Conservation (phyloP, 2,888 invertebrate genomes). For the Drosophila tripunctata region DNA sequence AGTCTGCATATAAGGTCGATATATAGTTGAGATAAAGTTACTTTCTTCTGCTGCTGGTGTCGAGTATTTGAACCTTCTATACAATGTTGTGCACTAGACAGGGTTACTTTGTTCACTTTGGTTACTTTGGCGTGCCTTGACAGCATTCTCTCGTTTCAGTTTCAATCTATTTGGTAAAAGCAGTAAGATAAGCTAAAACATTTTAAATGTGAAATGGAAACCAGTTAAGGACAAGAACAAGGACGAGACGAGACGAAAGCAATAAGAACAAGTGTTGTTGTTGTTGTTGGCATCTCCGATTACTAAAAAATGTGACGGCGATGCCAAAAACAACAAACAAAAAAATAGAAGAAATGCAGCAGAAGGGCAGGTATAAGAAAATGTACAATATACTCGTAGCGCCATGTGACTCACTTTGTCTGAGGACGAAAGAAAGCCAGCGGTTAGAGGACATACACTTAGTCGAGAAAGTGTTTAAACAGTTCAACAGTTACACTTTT, state of each 20-base stretch:
- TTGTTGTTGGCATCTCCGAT: slow-evolving; percentile 56
- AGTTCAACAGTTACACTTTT: no score
- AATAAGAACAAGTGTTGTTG: slow-evolving; percentile 24
- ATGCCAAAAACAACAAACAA: slow-evolving; percentile 40
- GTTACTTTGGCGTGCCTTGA: background rate
- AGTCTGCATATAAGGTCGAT: background rate
- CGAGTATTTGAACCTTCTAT: background rate
- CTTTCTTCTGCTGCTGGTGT: slow-evolving; percentile 1
- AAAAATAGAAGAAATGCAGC: slow-evolving; percentile 22
- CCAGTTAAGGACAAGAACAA: slow-evolving; percentile 51
- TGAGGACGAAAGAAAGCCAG: slow-evolving; percentile 38
- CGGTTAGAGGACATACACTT: slow-evolving; percentile 22
- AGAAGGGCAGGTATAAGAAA: slow-evolving; percentile 2
- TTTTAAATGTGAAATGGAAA: slow-evolving; percentile 68
- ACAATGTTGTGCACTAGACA: background rate
- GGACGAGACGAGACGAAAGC: slow-evolving; percentile 21
- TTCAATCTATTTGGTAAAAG: background rate
- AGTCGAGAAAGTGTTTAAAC: slow-evolving; percentile 32
- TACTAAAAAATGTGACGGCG: slow-evolving; percentile 51
- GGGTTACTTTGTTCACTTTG: background rate
- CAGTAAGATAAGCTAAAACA: slow-evolving; percentile 22
- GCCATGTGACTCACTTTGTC: slow-evolving; percentile 62
- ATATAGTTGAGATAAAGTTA: background rate
- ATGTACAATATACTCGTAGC: slow-evolving; percentile 10
- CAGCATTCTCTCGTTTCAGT: slow-evolving; percentile 28